Evolutionary conservation across 1,140 invertebrate species (phyloP).

Genomic region (Ruditapes philippinarum): DNA sequence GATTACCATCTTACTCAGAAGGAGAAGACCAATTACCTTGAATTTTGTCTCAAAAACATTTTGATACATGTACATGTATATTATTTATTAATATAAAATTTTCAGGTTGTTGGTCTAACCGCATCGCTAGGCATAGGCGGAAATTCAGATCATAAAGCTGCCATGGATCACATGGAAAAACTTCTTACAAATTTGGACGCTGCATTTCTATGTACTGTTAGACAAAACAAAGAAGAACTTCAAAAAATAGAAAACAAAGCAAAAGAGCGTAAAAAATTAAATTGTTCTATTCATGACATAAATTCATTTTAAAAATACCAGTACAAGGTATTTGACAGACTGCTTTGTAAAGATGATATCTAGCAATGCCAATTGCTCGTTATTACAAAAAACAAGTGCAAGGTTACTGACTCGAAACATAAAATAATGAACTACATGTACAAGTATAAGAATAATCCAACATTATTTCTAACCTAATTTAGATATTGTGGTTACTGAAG

Average conservation of each 20-base stretch:
- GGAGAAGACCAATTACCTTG: no score
- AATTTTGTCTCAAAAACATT: no score
- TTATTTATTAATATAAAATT: neutral
- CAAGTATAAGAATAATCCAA: no score
- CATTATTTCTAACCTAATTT: neutral
- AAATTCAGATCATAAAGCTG: neutral
- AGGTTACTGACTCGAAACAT: no score
- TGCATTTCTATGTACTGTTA: slow-evolving; percentile 55
- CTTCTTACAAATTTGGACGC: slow-evolving; percentile 62
- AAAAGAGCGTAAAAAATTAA: slow-evolving; percentile 1
- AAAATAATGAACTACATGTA: no score
- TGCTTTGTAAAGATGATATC: no score
- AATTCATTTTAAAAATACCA: no score
- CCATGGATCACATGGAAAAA: slow-evolving; percentile 46
- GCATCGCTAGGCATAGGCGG: slow-evolving; percentile 63
- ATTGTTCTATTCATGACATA: no score
- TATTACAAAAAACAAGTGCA: no score
- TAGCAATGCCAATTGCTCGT: no score
- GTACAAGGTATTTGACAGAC: no score
- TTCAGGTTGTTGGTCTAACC: slow-evolving; percentile 61
- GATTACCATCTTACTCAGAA: no score
- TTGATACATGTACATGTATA: neutral
- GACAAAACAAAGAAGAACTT: slow-evolving; percentile 32
- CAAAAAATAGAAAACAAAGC: slow-evolving; percentile 17
- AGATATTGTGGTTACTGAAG: neutral